Evolutionary conservation across 2,888 invertebrate species (phyloP), one percentile per base, ranked within the genome.

Genomic region (Diploptera punctata): DNA sequence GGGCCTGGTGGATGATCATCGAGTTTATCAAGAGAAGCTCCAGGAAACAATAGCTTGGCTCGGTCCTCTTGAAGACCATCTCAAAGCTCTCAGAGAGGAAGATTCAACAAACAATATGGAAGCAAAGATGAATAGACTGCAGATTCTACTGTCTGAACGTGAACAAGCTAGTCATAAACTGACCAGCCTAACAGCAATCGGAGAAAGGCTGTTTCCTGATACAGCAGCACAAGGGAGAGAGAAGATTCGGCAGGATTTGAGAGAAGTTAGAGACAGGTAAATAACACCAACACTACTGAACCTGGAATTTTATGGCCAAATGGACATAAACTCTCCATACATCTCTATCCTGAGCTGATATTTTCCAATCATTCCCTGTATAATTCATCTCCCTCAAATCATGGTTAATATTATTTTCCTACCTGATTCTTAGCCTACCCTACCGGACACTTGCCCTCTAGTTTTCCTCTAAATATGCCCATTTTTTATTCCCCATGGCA

Each of bases 141-240:
- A 83, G 79, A 80, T 82, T 54, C 78, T 85, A 24, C 77, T 81
- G 5, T 86, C 93, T 10, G 97, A 97, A 80, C 89, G 90, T 77
- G 95, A 97, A 77, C 92, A 94, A 80, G 95, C 94, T 1, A 92
- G 93, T 78, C 90, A 91, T 78, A 90, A 93, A 77, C 86, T 98
- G 38, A 88, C 89, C 69, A 88, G 90, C 47, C 83, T 96, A 19
- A 91, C 92, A 16, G 87, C 90, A 2, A 87, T 92, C 0, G 95
- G 95, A 2, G 98, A 98, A 80, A 91, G 93, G 81, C 89, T 98
- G n/a, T 87, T 96, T 74, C 94, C 97, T 0, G 95, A 96, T 82
- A 98, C 97, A 1, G 94, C 97, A 10, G 92, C 97, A 0, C 91
- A 91, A 77, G 98, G 98, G 0, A 88, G 98, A 75, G 98, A 98